Percentiles rank a stretch among this genome's conserved stretches.
phyloP scores from a whole-genome alignment of 1,140 invertebrate species.

The Ladona fulva region DNA sequence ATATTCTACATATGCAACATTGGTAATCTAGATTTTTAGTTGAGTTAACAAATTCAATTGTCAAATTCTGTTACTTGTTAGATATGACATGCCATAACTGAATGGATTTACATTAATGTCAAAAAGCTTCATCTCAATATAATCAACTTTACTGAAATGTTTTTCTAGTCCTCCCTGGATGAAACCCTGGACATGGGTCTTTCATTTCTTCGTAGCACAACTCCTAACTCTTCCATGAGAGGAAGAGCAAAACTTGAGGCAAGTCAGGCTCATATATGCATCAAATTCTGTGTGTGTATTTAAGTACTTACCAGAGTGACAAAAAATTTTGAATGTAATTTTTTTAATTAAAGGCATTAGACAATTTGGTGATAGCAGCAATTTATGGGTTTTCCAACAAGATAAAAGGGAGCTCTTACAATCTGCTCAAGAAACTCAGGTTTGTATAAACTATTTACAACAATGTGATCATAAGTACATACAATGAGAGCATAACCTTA shows the following conservation, averaged over 20 bases:
- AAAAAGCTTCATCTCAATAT: too few relatives aligned
- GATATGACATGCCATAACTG: too few relatives aligned
- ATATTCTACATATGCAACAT: too few relatives aligned
- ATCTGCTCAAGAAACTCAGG: conserved; percentile 43
- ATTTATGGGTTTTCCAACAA: conserved; percentile 48
- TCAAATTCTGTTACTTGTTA: too few relatives aligned
- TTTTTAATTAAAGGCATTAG: conserved; percentile 34
- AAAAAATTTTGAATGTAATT: background rate
- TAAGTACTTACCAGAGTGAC: too few relatives aligned
- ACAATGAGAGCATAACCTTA: too few relatives aligned
- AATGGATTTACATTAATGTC: too few relatives aligned
- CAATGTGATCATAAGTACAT: background rate
- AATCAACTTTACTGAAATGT: too few relatives aligned
- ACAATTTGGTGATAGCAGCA: conserved; percentile 48
- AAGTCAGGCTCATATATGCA: background rate
- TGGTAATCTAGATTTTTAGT: too few relatives aligned
- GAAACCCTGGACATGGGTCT: conserved; percentile 19
- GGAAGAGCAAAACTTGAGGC: conserved; percentile 22
- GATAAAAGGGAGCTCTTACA: conserved; percentile 40
- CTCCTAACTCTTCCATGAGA: conserved; percentile 22
- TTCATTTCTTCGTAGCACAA: conserved; percentile 19
- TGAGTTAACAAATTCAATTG: too few relatives aligned
- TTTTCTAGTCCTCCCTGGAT: conserved; percentile 16
- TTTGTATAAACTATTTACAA: conserved; percentile 26
- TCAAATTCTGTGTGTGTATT: too few relatives aligned